Conservation (phyloP, 2,113 vertebrate genomes). For the Sturnus vulgaris region DNA sequence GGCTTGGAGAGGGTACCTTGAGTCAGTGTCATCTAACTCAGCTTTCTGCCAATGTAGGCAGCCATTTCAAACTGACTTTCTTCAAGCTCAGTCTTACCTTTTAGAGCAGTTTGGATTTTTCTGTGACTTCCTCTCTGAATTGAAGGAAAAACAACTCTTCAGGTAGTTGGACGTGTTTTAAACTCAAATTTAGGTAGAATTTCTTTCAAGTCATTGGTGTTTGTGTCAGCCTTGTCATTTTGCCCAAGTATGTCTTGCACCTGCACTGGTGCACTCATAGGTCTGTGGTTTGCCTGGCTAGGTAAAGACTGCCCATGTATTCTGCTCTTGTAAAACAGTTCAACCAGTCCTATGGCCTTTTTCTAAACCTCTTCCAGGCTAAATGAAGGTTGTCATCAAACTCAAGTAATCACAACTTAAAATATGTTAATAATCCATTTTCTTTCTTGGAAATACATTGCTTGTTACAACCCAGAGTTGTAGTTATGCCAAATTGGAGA, state of each 20-base stretch:
- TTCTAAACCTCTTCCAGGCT: background rate
- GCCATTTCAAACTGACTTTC: background rate
- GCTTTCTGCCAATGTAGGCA: background rate
- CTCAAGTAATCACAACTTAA: background rate
- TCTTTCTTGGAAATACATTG: background rate
- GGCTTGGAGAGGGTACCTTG: background rate
- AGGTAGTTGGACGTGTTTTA: background rate
- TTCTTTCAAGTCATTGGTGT: background rate
- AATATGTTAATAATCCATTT: background rate
- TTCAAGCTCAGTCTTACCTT: background rate
- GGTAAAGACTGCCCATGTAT: background rate
- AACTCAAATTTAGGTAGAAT: background rate
- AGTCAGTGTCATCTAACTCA: background rate
- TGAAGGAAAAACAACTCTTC: background rate
- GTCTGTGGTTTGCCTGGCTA: background rate
- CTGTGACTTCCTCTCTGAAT: background rate
- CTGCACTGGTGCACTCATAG: background rate
- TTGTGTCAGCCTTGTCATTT: background rate
- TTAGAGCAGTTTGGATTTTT: background rate
- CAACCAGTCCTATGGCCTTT: background rate
- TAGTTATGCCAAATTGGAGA: background rate
- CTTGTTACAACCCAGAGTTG: background rate
- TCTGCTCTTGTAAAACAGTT: background rate
- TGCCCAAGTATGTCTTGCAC: background rate
- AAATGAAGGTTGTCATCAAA: background rate